These are phyloP conservation scores for Lytechinus variegatus DNA, from an alignment of 35 echinoderm and acorn worm genomes.

Conservation along the genomic window DNA sequence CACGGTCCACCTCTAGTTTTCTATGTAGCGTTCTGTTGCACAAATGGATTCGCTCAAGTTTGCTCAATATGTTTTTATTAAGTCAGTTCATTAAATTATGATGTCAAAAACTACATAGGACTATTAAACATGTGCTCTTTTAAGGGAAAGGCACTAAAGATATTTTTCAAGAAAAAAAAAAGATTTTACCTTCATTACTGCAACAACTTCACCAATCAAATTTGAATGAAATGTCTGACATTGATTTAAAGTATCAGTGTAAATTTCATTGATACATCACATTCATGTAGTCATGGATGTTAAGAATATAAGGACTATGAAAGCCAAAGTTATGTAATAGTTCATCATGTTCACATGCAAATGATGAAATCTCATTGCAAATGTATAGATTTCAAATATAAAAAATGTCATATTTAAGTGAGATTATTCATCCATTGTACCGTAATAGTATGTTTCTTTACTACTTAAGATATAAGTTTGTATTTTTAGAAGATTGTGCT, in stretches of 20 bases:
- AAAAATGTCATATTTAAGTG: not conserved
- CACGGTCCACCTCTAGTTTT: no score
- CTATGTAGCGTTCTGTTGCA: no score
- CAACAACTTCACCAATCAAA: not conserved
- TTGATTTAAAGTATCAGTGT: no score
- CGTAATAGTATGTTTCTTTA: no score
- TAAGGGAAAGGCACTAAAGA: no score
- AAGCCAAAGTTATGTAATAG: not conserved
- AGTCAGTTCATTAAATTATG: not conserved
- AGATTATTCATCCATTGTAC: not conserved
- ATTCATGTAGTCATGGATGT: not conserved
- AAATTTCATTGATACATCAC: not conserved
- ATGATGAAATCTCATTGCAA: not conserved
- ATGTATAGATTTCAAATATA: not conserved
- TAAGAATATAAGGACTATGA: not conserved
- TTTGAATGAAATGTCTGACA: not conserved
- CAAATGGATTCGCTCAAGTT: not conserved
- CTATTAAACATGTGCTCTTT: not conserved
- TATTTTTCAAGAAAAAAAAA: not conserved
- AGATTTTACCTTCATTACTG: not conserved
- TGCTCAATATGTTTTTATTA: not conserved
- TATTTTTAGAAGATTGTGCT: not conserved
- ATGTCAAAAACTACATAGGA: not conserved
- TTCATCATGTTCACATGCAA: not conserved
- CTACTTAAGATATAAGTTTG: no score